Percentiles rank a stretch among this genome's conserved stretches.
Evolutionary conservation across 1,140 invertebrate genomes (phyloP).

Genomic region (Drosophila micromelanica): DNA sequence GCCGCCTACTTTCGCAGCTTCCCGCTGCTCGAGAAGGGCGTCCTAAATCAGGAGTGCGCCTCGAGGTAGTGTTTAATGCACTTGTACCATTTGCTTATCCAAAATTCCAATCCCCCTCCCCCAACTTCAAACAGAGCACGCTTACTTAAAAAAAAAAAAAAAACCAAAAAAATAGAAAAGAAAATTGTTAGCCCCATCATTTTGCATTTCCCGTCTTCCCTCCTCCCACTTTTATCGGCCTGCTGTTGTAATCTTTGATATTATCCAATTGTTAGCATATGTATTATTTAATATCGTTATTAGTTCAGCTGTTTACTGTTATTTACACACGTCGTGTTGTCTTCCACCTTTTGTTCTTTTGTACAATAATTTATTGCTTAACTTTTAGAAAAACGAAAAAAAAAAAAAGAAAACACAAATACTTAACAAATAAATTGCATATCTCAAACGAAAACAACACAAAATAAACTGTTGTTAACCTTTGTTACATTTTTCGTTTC

Average conservation of each 20-base stretch:
- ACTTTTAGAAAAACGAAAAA: constrained; percentile 2
- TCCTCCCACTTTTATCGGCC: background rate
- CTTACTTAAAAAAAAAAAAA: background rate
- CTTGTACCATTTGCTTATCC: constrained; percentile 21
- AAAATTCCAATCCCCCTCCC: background rate
- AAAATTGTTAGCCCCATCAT: constrained; percentile 21
- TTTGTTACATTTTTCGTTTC: constrained; percentile 45
- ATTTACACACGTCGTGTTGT: background rate
- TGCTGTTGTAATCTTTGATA: constrained; percentile 21
- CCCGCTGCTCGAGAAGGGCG: constrained; percentile 90
- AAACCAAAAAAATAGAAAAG: too few species aligned
- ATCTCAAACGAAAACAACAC: constrained; percentile 21
- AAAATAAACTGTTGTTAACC: constrained; percentile 20
- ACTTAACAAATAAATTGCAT: constrained; percentile 32
- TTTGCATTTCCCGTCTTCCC: constrained; percentile 3
- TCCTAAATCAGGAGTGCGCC: constrained; percentile 91
- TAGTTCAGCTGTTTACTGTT: constrained; percentile 31
- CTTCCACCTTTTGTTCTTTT: constrained; percentile 27
- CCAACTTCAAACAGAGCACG: constrained; percentile 2
- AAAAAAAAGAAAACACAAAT: background rate
- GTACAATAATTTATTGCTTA: constrained; percentile 44
- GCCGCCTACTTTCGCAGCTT: constrained; percentile 91
- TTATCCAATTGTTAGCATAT: constrained; percentile 25
- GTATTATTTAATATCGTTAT: constrained; percentile 32
- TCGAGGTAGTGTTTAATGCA: constrained; percentile 85